Evolutionary conservation across 1,140 invertebrate genomes (phyloP), one percentile per base, ranked within the genome.

Genomic region (Littorina saxatilis): DNA sequence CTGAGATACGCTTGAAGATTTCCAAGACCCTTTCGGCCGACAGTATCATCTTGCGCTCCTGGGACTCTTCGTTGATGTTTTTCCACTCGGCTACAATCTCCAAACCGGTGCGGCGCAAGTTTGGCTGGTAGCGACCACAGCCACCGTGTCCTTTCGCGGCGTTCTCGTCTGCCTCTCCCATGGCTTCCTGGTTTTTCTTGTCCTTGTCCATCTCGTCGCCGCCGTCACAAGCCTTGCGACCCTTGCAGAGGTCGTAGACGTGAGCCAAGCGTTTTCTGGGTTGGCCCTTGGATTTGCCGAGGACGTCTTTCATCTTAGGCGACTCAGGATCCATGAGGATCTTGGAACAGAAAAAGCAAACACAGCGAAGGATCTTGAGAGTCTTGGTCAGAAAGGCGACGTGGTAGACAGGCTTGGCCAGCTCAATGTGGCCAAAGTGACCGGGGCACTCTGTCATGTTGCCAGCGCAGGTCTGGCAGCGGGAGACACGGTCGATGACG

Each of bases 361-460:
- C 98, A 93, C 98, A 99, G 92, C 98, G 94, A 11, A 99, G 92
- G 79, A 99, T 96, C 94, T 99, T 99, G 61, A 99, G 97, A 0
- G 96, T 98, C 93, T 99, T 99, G 78, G 97, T 98, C 32, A 99
- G 94, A 90, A 99, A 99, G 70, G 98, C 99, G 91, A 99, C 96
- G 92, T 99, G 98, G 93, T 98, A 99, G 3, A 99, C 99, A 35
- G 99, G 99, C 92, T 99, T 99, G 0, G 98, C 96, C 73, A 99
- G 93, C 92, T 99, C 98, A 84, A 99, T 96, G 91, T 99, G 99
- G n/a, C 98, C 99, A 94, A 99, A 99, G 92, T 99, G 99, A 0
- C 99, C 99, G 27, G 98, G 98, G 93, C 99, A 99, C 92, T 99
- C 98, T 2, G 96, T 96, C 96, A 99, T 98, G 88, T 98, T 99